Percentiles rank a stretch among this genome's conserved stretches.
Evolutionary conservation across 2,888 invertebrate genomes (phyloP).

Genomic region (Standfussiana lucernea): DNA sequence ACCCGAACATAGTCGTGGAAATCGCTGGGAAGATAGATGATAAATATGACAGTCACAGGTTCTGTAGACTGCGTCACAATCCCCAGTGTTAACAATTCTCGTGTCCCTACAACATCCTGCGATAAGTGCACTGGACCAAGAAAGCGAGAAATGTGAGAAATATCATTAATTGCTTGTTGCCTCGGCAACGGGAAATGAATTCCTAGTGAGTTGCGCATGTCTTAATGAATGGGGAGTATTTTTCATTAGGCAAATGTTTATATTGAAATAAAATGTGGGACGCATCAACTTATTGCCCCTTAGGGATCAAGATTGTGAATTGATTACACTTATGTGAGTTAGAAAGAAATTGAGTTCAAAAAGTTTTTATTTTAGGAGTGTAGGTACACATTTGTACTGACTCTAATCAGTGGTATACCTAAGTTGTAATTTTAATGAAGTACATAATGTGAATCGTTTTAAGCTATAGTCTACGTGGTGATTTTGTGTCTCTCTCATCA

Average conservation of each 20-base stretch:
- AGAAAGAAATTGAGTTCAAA: not conserved
- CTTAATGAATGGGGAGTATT: slow-evolving; percentile 37
- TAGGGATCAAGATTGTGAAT: slow-evolving; percentile 21
- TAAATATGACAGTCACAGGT: not conserved
- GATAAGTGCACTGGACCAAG: slow-evolving; percentile 29
- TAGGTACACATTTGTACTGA: not conserved
- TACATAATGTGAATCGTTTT: not conserved
- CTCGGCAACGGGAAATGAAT: slow-evolving; percentile 49
- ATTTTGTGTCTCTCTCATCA: not conserved
- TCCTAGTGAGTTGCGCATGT: slow-evolving; percentile 32
- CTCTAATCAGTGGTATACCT: not conserved
- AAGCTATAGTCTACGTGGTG: not conserved
- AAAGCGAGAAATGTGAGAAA: slow-evolving; percentile 52
- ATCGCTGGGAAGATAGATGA: not conserved
- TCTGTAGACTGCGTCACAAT: not conserved
- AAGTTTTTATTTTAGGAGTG: not conserved
- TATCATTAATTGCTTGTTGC: slow-evolving; percentile 63
- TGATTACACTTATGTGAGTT: not conserved
- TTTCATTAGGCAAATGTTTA: slow-evolving; percentile 44
- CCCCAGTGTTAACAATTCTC: slow-evolving; percentile 14
- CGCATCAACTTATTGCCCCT: slow-evolving; percentile 8
- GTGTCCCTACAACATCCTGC: not conserved
- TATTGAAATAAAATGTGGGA: slow-evolving; percentile 37
- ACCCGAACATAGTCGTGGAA: not conserved
- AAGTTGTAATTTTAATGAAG: not conserved